These are phyloP conservation scores for Battus philenor DNA, from an alignment of 1,140 invertebrate genomes.

Conservation along the genomic window DNA sequence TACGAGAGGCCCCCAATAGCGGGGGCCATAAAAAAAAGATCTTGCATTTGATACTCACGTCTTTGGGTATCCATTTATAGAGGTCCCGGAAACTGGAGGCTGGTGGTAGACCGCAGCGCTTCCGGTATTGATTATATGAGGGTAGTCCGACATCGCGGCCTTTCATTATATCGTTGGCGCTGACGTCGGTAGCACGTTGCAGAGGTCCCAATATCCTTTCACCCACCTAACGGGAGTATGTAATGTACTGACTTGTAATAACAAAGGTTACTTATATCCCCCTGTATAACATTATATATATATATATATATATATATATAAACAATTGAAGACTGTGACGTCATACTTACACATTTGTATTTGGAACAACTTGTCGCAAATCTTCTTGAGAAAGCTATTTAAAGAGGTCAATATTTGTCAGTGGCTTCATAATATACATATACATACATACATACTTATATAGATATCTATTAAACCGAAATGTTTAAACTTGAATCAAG, in stretches of 20 bases:
- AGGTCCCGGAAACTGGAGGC: slow-evolving; percentile 76
- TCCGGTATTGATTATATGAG: slow-evolving; percentile 82
- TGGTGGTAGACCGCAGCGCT: slow-evolving; percentile 77
- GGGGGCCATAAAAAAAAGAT: no score
- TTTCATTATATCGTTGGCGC: slow-evolving; percentile 81
- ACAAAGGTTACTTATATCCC: not conserved
- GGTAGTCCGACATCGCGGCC: slow-evolving; percentile 83
- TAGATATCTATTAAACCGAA: not conserved
- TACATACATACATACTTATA: not conserved
- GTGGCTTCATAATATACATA: no score
- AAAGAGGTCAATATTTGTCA: not conserved
- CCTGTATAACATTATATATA: no score
- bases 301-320: no score
- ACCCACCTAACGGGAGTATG: slow-evolving; percentile 22
- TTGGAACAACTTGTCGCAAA: no score
- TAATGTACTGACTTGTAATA: not conserved
- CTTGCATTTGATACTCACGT: no score
- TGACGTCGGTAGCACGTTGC: slow-evolving; percentile 64
- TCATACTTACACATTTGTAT: no score
- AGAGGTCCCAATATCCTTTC: slow-evolving; percentile 21
- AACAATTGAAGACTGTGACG: not conserved
- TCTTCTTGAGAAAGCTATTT: no score
- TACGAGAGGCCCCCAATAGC: no score
- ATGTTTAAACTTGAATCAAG: not conserved
- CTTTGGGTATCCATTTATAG: slow-evolving; percentile 74